Evolutionary conservation across 2,888 invertebrate species (phyloP).

Genomic region (Zelleria hepariella): DNA sequence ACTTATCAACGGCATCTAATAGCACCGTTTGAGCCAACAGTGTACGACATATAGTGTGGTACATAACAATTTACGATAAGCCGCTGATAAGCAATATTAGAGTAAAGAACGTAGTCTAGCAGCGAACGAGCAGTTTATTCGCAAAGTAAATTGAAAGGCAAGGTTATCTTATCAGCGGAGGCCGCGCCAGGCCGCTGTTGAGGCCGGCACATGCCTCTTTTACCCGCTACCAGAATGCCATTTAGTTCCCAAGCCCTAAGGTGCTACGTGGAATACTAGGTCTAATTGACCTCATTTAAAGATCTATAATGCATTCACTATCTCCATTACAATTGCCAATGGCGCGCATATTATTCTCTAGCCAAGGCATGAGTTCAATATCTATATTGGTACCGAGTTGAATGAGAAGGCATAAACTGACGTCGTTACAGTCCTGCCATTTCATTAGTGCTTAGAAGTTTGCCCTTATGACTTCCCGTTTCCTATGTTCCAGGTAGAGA

Average conservation of each 20-base stretch:
- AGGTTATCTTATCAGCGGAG: conserved; percentile 66
- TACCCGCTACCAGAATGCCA: too few species aligned
- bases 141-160: conserved; percentile 65
- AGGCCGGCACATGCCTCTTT: too few species aligned
- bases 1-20: neutral
- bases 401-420: neutral
- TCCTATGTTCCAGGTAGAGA: neutral
- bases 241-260: too few species aligned
- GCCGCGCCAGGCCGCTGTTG: conserved; percentile 20
- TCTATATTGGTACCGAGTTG: neutral
- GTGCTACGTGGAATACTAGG: neutral
- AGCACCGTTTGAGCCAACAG: neutral
- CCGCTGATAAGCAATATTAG: neutral
- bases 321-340: neutral
- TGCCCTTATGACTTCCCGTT: neutral
- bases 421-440: neutral
- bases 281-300: neutral
- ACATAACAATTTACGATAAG: neutral
- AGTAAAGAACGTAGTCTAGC: neutral
- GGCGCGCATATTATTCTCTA: neutral
- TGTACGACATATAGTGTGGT: neutral
- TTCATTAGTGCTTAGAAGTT: neutral
- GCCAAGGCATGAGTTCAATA: conserved; percentile 1
- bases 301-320: neutral
- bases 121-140: conserved; percentile 14